Evolutionary conservation across 1,140 invertebrate genomes (phyloP), one percentile per base, ranked within the genome.

Genomic region (Belonocnema kinseyi): DNA sequence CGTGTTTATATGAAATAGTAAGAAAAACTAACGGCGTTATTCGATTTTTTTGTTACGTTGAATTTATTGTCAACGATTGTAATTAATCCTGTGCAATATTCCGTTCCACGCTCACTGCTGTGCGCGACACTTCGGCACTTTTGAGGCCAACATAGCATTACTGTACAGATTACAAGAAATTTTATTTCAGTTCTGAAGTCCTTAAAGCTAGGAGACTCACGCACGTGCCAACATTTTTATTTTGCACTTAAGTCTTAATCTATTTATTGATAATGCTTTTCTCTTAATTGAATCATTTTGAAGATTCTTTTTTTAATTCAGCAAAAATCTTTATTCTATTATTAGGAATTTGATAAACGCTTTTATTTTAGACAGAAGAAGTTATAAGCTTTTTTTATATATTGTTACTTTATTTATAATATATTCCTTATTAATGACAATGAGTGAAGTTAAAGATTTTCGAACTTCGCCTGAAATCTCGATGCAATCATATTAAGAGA

Each of bases 41-140:
- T 66, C 61, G 61, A 66, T 66, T 66, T 66, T 66, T 56, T 66
- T 66, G 61, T 66, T 66, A 61, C 58, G 61, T 66, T 66, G 61
- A 66, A 66, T 66, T 66, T 26, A 66, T 66, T 66, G 61, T 66
- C 61, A 66, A 66, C 61, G 26, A 66, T 66, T 66, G 61, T 66
- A 66, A 66, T 66, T 66, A 66, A 66, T 66, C 61, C 21, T 66
- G 61, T 66, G 61, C 61, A 66, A 66, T 66, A 66, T 33, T 61
- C 58, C 26, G 61, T 66, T 66, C 40, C 61, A 66, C 61, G 61
- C 40, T 66, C 61, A 66, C 61, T 66, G 61, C 61, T 66, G 61
- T 8, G 33, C 33, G 26, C 40, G 61, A 66, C 7, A 66, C 40
- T 66, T 66, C 61, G 61, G 21, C 61, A 33, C 61, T 66, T 66